Conservation (phyloP, 2,888 invertebrate species). For the Idaea aversata region DNA sequence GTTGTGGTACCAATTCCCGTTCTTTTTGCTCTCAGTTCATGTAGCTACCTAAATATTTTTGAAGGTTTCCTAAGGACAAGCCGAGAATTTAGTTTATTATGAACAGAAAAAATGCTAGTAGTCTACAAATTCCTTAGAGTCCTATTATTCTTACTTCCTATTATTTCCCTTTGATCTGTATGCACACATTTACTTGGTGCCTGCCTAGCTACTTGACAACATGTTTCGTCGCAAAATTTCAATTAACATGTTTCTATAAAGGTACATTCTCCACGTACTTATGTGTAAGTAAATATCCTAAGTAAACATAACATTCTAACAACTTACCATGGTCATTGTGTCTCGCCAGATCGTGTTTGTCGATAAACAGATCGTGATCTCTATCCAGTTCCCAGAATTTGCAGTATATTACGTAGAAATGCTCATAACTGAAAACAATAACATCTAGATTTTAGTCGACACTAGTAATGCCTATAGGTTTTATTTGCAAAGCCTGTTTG, state of each 20-base stretch:
- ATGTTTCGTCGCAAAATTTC: neutral
- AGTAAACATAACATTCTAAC: neutral
- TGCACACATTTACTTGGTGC: neutral
- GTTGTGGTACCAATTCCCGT: too few relatives aligned
- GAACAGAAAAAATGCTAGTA: too few relatives aligned
- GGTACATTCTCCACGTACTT: neutral
- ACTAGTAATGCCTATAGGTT: neutral
- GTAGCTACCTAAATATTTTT: too few relatives aligned
- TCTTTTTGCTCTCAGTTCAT: too few relatives aligned
- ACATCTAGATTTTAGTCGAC: neutral
- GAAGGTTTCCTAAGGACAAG: too few relatives aligned
- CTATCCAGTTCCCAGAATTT: constrained; percentile 99
- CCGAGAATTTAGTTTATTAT: too few relatives aligned
- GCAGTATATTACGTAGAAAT: constrained; percentile 99
- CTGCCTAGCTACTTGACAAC: too few relatives aligned
- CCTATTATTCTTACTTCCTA: too few relatives aligned
- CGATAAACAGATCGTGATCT: constrained; percentile 98
- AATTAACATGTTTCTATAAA: neutral
- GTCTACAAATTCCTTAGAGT: too few relatives aligned
- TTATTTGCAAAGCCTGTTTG: too few relatives aligned
- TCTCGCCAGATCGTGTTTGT: constrained; percentile 94
- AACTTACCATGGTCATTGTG: constrained; percentile 96
- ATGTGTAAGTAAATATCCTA: constrained; percentile 1
- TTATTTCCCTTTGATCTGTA: neutral
- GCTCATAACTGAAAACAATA: constrained; percentile 93